Conservation (phyloP, 1,140 invertebrate species). For the Vanessa tameamea region DNA sequence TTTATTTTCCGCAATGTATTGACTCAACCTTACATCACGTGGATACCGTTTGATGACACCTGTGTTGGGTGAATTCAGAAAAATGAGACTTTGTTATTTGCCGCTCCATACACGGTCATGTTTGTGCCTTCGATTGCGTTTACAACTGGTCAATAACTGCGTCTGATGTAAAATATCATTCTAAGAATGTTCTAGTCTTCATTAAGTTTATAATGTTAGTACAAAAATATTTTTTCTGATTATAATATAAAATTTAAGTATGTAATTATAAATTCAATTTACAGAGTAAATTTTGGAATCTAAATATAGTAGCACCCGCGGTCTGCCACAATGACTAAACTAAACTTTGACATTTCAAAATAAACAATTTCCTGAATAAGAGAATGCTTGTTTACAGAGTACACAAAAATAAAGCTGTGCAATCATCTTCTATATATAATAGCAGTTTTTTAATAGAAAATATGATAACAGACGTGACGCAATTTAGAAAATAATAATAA, state of each 20-base stretch:
- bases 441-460: neutral
- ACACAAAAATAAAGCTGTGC: neutral
- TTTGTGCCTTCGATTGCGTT: neutral
- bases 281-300: neutral
- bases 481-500: too few species aligned
- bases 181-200: too few species aligned
- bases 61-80: neutral
- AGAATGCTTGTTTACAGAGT: neutral
- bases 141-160: neutral
- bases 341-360: slow-evolving; percentile 20
- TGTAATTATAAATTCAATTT: neutral
- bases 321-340: neutral
- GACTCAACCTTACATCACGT: slow-evolving; percentile 13
- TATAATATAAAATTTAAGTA: too few species aligned
- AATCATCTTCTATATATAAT: neutral
- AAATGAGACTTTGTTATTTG: neutral
- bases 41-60: neutral
- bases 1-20: slow-evolving; percentile 4
- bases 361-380: slow-evolving; percentile 1
- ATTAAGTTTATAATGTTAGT: too few species aligned
- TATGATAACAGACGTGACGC: neutral
- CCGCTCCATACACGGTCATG: neutral
- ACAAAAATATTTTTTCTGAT: too few species aligned
- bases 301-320: neutral
- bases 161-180: too few species aligned